These are phyloP conservation scores for Muscidifurax raptorellus DNA, from an alignment of 1,140 invertebrate genomes.

Conservation along the genomic window DNA sequence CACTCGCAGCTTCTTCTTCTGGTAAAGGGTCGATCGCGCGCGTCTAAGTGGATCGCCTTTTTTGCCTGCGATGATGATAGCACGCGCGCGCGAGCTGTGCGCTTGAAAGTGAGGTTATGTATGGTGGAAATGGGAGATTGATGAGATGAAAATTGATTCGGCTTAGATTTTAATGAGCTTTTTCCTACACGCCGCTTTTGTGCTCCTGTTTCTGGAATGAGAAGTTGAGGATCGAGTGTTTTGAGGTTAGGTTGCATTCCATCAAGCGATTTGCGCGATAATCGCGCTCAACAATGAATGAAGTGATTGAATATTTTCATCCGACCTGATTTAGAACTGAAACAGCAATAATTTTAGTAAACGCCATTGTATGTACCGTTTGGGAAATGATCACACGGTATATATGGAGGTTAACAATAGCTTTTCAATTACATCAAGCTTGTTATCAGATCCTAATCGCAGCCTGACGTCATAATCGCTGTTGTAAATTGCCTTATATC, in stretches of 20 bases:
- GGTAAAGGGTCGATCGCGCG: not conserved
- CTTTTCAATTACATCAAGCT: conserved; percentile 2
- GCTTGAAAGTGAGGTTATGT: not conserved
- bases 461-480: not conserved
- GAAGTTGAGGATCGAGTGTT: not conserved
- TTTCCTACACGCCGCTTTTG: not conserved
- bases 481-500: not conserved
- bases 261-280: not conserved
- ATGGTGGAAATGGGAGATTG: conserved; percentile 18
- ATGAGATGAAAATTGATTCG: conserved; percentile 30
- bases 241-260: not conserved
- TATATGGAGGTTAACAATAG: not conserved
- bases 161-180: not conserved
- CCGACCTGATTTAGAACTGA: not conserved
- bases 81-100: too few relatives aligned
- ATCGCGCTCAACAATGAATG: not conserved
- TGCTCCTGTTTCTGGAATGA: not conserved
- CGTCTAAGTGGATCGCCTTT: not conserved
- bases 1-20: not conserved
- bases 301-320: not conserved
- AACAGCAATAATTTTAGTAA: too few relatives aligned
- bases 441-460: not conserved
- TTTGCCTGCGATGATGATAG: not conserved
- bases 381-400: not conserved
- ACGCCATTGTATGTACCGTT: not conserved